These are phyloP conservation scores for Pseudanteris insignis DNA, from an alignment of 2,888 invertebrate species.

Conservation along the genomic window DNA sequence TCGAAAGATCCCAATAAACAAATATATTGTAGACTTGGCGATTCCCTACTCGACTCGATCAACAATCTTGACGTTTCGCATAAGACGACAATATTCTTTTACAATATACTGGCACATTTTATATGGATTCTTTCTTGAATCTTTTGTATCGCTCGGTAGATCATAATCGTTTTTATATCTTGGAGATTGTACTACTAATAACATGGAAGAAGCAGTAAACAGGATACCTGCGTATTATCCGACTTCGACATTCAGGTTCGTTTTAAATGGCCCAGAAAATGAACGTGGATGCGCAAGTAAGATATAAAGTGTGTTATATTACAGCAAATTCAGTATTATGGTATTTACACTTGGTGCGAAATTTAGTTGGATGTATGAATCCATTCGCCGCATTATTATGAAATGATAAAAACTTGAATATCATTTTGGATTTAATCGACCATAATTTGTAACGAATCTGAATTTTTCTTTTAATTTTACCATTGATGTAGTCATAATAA, in stretches of 20 bases:
- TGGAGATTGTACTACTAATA: constrained; percentile 16
- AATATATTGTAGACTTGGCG: too few relatives aligned
- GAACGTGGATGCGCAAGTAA: constrained; percentile 9
- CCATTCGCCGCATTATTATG: constrained; percentile 8
- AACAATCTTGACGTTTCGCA: too few relatives aligned
- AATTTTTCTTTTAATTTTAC: not conserved
- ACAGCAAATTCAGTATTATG: constrained; percentile 15
- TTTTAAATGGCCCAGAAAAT: constrained; percentile 15
- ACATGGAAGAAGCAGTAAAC: constrained; percentile 15
- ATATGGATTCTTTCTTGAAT: not conserved
- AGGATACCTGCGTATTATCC: constrained; percentile 19
- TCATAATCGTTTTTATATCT: constrained; percentile 19
- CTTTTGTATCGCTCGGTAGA: constrained; percentile 12
- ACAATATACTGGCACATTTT: too few relatives aligned
- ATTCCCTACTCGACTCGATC: too few relatives aligned
- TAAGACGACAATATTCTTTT: too few relatives aligned
- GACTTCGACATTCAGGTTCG: constrained; percentile 11
- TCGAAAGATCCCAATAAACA: too few relatives aligned
- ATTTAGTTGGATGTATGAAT: constrained; percentile 7
- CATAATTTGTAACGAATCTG: too few relatives aligned
- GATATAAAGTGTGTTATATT: constrained; percentile 19
- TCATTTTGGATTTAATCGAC: too few relatives aligned
- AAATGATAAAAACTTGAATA: too few relatives aligned
- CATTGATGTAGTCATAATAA: too few relatives aligned
- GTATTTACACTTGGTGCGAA: constrained; percentile 6